Evolutionary conservation across 2,888 invertebrate genomes (phyloP), one percentile per base, ranked within the genome.

Genomic region (Osmoderma eremita): DNA sequence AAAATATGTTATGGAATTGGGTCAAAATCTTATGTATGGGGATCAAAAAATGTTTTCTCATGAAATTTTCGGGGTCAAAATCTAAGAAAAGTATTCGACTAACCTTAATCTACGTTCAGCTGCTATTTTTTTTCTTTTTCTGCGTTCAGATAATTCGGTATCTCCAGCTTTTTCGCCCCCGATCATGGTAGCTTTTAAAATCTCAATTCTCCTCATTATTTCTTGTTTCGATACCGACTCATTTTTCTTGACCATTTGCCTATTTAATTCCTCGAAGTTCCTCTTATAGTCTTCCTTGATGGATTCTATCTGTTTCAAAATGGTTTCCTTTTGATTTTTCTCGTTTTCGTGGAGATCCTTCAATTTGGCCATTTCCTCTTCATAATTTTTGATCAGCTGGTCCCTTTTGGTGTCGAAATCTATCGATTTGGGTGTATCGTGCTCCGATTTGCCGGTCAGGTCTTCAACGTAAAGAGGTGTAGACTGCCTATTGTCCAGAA

Each of bases 121-220:
- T 54, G 89, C 88, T 68, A 86, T 81, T 79, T 90, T 90, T 76
- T 90, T 89, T 74, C 86, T 86, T 74, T 86, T 85, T 50, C 91
- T 82, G 71, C 87, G 86, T 76, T 92, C 91, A 69, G 90, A 90
- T 36, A 92, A 78, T 73, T 90, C 90, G 41, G 85, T 83, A 79
- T 94, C 92, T 76, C 90, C 85, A 0, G 88, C 89, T 72, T 88
- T 86, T 76, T 94, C 93, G 0, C 93, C 93, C 1, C 93, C 93
- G 42, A 94, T 91, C 84, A 94, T 87, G 62, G 89, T 87, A 49
- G 89, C 86, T 77, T 94, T 89, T 17, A 94, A 83, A 67, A 86
- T 85, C 77, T 79, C 78, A 5, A 82, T 81, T 58, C 82, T 76
- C 39, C 76, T 79, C 10, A 84, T 67, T 8, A 81, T 82, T 67